These are phyloP conservation scores for Acanthosepion esculentum DNA, from an alignment of 2,888 invertebrate genomes.

Conservation along the genomic window DNA sequence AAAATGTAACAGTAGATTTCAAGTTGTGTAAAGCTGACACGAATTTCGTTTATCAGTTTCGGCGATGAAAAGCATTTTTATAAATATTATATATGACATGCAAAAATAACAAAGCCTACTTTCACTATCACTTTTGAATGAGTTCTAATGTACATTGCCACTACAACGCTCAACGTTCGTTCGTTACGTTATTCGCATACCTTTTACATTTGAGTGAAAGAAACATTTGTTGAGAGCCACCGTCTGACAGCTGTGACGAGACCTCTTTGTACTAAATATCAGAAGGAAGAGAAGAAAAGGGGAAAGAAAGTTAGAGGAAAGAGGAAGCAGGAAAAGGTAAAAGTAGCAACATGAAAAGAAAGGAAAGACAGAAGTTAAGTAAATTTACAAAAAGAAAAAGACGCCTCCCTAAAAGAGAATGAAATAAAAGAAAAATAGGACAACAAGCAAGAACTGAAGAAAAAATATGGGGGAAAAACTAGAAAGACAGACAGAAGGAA, in stretches of 20 bases:
- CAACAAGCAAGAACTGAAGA: no score
- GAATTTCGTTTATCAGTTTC: no score
- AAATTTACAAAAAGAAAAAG: no score
- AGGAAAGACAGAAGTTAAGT: no score
- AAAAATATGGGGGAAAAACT: no score
- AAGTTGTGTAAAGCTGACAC: no score
- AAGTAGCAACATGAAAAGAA: background rate
- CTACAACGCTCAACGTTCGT: background rate
- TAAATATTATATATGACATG: no score
- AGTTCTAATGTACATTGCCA: background rate
- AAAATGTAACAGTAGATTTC: no score
- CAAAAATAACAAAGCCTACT: background rate
- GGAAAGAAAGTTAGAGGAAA: background rate
- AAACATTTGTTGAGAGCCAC: background rate
- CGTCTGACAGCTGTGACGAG: constrained; percentile 18
- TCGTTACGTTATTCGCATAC: background rate
- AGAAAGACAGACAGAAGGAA: no score
- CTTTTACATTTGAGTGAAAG: background rate
- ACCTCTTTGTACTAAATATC: background rate
- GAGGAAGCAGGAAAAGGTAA: background rate
- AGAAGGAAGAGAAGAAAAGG: background rate
- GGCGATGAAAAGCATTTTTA: no score
- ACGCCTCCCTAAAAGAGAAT: no score
- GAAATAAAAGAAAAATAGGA: no score
- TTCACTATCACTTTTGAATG: background rate